phyloP scores from a whole-genome alignment of 1,140 invertebrate genomes.

The Rhynchophorus ferrugineus region DNA sequence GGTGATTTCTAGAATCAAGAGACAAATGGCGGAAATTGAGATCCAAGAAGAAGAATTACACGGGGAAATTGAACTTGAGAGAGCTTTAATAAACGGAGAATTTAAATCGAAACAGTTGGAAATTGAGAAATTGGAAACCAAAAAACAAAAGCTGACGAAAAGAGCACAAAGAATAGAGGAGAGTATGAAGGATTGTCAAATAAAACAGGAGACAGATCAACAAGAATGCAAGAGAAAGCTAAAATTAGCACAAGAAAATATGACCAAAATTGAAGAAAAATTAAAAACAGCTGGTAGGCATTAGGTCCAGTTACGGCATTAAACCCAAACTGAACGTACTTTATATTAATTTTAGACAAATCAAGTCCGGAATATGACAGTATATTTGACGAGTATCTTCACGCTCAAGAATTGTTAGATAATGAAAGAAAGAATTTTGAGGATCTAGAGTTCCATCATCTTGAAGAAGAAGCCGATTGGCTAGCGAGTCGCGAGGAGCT shows the following conservation, averaged over 20 bases:
- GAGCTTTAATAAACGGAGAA: constrained; percentile 73
- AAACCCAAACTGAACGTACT: background rate
- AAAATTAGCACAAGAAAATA: constrained; percentile 44
- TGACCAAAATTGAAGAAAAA: constrained; percentile 47
- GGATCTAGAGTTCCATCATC: constrained; percentile 87
- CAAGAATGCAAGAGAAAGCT: constrained; percentile 54
- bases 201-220: constrained; percentile 49
- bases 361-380: constrained; percentile 12
- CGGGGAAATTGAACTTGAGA: constrained; percentile 78
- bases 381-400: constrained; percentile 52
- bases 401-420: constrained; percentile 60
- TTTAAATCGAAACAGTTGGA: constrained; percentile 68
- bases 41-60: constrained; percentile 75
- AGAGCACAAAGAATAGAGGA: constrained; percentile 47
- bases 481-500: constrained; percentile 74
- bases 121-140: constrained; percentile 64
- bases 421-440: constrained; percentile 77
- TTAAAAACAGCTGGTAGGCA: constrained; percentile 17
- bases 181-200: constrained; percentile 45
- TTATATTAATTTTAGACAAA: constrained; percentile 9
- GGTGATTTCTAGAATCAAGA: constrained; percentile 58
- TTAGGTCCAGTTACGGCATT: too few species aligned
- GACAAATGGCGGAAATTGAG: constrained; percentile 70
- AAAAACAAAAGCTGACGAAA: constrained; percentile 56
- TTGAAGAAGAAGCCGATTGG: constrained; percentile 82